Percentiles rank a stretch among this genome's conserved stretches.
Conservation (phyloP, 2,113 vertebrate genomes). For the Plecturocebus donacophilus region DNA sequence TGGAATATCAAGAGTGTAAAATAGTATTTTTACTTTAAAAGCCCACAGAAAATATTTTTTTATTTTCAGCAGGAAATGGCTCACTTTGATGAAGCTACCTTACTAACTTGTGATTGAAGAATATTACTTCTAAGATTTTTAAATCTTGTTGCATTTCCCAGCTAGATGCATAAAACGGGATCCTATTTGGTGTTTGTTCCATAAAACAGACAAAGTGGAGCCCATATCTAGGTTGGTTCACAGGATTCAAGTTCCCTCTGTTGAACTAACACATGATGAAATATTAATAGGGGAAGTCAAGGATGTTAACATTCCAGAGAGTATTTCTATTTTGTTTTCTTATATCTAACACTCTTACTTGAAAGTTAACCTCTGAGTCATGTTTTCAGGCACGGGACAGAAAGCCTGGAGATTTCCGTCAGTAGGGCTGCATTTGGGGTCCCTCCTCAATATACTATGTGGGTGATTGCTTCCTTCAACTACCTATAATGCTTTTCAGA, state of each 20-base stretch:
- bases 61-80: neutral
- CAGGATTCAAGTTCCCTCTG: neutral
- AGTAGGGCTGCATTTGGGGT: neutral
- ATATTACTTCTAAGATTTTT: conserved; percentile 12
- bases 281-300: neutral
- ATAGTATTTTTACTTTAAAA: conserved; percentile 6
- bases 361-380: neutral
- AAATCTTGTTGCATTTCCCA: conserved; percentile 2
- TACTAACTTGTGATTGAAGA: conserved; percentile 19
- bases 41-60: neutral
- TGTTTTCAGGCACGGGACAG: neutral
- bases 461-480: neutral
- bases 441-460: neutral
- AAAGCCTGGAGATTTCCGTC: neutral
- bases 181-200: neutral
- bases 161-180: conserved; percentile 6
- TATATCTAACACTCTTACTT: neutral
- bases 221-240: neutral
- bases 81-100: neutral
- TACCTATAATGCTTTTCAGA: neutral
- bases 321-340: neutral
- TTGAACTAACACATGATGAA: conserved; percentile 33
- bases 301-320: neutral
- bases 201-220: neutral
- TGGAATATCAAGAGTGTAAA: conserved; percentile 3